These are phyloP conservation scores for Sesamia nonagrioides DNA, from an alignment of 1,140 invertebrate species.

Conservation along the genomic window DNA sequence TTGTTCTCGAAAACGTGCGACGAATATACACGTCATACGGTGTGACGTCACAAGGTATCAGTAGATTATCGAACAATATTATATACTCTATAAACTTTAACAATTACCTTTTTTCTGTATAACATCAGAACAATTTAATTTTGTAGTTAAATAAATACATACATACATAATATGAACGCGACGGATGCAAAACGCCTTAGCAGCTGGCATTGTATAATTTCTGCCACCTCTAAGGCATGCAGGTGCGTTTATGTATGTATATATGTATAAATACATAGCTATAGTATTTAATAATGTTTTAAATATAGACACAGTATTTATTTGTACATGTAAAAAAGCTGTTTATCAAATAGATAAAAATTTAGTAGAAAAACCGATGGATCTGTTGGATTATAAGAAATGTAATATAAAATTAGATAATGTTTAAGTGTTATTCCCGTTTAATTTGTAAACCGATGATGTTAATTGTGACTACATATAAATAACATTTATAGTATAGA, in stretches of 20 bases:
- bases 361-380: constrained; percentile 66
- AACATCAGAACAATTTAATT: constrained; percentile 66
- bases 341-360: constrained; percentile 65
- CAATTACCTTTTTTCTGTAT: not conserved
- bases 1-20: constrained; percentile 7
- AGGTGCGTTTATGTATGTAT: no score
- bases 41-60: constrained; percentile 1
- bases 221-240: no score
- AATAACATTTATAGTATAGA: constrained; percentile 48
- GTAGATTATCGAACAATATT: constrained; percentile 6
- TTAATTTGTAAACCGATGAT: constrained; percentile 59
- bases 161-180: no score
- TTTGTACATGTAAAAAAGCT: constrained; percentile 74
- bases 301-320: constrained; percentile 76
- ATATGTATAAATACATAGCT: constrained; percentile 55
- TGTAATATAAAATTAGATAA: constrained; percentile 33
- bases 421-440: constrained; percentile 54
- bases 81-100: constrained; percentile 5
- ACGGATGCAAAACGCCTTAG: no score
- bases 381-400: constrained; percentile 67
- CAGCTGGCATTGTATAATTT: no score
- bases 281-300: constrained; percentile 68
- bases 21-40: not conserved
- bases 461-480: constrained; percentile 71
- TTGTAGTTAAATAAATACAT: constrained; percentile 66